Evolutionary conservation across 2,797 vertebrate genomes (phyloP), one percentile per base, ranked within the genome.

Genomic region (Falco columbarius): DNA sequence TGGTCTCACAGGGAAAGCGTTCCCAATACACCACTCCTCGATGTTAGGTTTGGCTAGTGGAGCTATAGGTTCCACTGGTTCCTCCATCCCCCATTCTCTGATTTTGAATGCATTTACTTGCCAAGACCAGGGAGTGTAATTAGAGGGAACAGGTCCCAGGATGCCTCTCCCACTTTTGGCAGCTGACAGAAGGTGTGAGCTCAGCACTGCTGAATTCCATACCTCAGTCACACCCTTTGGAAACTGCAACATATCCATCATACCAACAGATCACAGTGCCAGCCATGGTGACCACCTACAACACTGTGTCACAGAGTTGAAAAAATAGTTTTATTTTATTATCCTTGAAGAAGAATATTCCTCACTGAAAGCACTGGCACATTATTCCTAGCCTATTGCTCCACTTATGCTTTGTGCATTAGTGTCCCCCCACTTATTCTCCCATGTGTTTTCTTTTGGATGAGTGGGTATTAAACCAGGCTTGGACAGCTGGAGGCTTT

Each of bases 111-210:
- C 72, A 71, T 74, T 85, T 82, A 76, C 95, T 94, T 93, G 95
- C 74, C 93, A 91, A 91, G 95, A 81, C 82, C 93, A 88, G 47
- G 95, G 90, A 97, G 84, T 26, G 30, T 91, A 94, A 96, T 91
- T 89, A 88, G 74, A 95, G 49, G 89, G 84, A 94, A 66, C 82
- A 92, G 87, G 84, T 95, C 95, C 85, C 95, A 94, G 82, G 93
- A 94, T 58, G 85, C 89, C 89, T 95, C 72, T 93, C 92, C 79
- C 85, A 76, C 81, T 87, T 46, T 80, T 95, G 95, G 95, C 95
- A 93, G 62, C 77, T 90, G 94, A 76, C 76, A 89, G 88, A 82
- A 92, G 94, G 59, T 47, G 91, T 95, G 94, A 91, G 85, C 81
- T 96, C 89, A 93, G 92, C 74, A 44, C 51, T 71, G 89, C 72